Base-by-base conservation (phyloP, 2,113 vertebrate species). In the Archocentrus centrarchus region DNA sequence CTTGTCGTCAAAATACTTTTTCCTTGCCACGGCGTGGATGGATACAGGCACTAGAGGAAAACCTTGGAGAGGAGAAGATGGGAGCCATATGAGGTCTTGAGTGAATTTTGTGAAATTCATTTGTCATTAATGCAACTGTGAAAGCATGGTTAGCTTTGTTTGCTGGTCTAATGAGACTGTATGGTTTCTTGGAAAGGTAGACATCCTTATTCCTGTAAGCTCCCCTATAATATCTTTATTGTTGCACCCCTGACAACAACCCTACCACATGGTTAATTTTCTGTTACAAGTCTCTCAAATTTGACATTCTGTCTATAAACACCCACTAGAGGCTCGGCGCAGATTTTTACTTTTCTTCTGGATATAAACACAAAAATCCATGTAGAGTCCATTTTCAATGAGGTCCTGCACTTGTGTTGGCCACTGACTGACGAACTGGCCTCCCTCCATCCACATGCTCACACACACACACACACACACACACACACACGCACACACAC, bases 1-100 rank as follows among this genome's bases (percentile, higher is more conserved):
- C 98, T 98, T 98, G 96, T 99, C 98, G 58, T 99, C 97, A 92
- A 97, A 99, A 93, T 98, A 97, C 89, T 96, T 96, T 84, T 97
- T 96, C 93, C 98, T 96, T 39, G 97, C 97, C 59, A 97, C 94
- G n/a, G 98, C 98, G 50, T 99, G 98, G 93, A 98, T 97, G 55
- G 95, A 96, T 61, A 97, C 98, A 68, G 98, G 98, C 86, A 99
- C 91, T 62, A 99, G 91, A 6, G 98, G 98, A 92, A 99, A 98
- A 15, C 97, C 98, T 99, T 83, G 76, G 66, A 86, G 17, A 76
- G 55, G 73, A 85, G 85, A 85, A 89, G 84, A 84, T 47, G 57
- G 73, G 35, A 15, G 73, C 63, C 80, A 82, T 55, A 73, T 92
- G 89, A 91, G 81, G 82, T 85, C 83, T 83, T 75, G 82, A 86